Evolutionary conservation across 1,140 invertebrate genomes (phyloP), one percentile per base, ranked within the genome.

Genomic region (Polypedilum pembai): DNA sequence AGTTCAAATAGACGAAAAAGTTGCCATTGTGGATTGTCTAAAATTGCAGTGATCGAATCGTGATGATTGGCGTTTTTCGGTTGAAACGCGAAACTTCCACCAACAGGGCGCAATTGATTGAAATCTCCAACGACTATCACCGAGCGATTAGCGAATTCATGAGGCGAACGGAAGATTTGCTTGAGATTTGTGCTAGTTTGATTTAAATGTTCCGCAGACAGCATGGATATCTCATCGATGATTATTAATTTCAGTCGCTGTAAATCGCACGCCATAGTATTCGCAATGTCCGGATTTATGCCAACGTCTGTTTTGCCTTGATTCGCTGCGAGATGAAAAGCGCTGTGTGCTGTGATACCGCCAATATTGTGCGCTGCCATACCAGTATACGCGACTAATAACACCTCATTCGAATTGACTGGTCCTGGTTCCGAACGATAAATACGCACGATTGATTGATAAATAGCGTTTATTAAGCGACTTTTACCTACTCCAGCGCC

Each of bases 141-240:
- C 1, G 77, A 76, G 66, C 77, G 74, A 40, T 77, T 77, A 18
- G 75, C 77, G 76, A 79, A 79, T 21, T 41, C 21, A 75, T 76
- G 40, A 15, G 76, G 75, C 12, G 17, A 74, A 15, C 77, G 74
- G 56, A 79, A 78, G 69, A 82, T 79, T 78, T 81, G 78, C 73
- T 77, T 73, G 8, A 82, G 45, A 40, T 80, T 45, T 8, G 33
- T 63, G 74, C 81, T 76, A n/a, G 82, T 76, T 69, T 78, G 56
- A 21, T 75, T 5, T 10, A 81, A 75, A 40, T 76, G 76, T 69
- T 63, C 75, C 7, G 69, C 8, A 45, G 78, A 79, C 5, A 80
- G 75, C 80, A 82, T 82, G 20, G 78, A 79, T 40, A 82, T 78
- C 77, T 83, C 81, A 77, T 82, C 80, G 65, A 82, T 79, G 40